Conservation (phyloP, 1,140 invertebrate genomes). For the Lepeophtheirus salmonis region DNA sequence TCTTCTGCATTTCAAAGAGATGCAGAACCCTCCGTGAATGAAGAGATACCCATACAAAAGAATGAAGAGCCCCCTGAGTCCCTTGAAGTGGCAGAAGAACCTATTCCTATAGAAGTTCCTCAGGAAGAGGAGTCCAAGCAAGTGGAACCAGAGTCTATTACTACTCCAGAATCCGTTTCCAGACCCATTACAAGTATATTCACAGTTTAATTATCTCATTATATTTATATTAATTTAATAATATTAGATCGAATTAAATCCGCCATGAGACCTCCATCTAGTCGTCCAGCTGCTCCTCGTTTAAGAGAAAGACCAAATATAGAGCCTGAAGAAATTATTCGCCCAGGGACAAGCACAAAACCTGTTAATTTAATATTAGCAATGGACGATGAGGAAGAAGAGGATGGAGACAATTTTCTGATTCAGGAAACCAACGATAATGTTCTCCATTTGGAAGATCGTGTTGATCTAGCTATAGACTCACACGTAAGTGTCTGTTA, state of each 20-base stretch:
- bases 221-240: not conserved
- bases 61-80: no score
- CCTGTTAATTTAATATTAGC: conserved; percentile 24
- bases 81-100: no score
- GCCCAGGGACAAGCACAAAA: conserved; percentile 21
- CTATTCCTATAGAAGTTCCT: no score
- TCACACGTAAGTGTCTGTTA: conserved; percentile 6
- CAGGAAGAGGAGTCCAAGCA: no score
- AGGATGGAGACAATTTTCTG: conserved; percentile 24
- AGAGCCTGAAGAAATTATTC: conserved; percentile 19
- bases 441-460: not conserved
- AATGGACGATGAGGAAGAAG: conserved; percentile 21
- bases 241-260: conserved; percentile 24
- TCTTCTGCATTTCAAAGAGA: no score
- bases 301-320: conserved; percentile 21
- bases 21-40: no score
- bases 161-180: not conserved
- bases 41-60: no score
- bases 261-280: conserved; percentile 45
- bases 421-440: conserved; percentile 21
- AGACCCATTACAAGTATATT: not conserved
- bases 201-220: not conserved
- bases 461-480: not conserved
- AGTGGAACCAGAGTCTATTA: no score
- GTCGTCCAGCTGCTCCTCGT: conserved; percentile 52